Conservation (phyloP, 1,140 invertebrate species). For the Danaus melanippus region DNA sequence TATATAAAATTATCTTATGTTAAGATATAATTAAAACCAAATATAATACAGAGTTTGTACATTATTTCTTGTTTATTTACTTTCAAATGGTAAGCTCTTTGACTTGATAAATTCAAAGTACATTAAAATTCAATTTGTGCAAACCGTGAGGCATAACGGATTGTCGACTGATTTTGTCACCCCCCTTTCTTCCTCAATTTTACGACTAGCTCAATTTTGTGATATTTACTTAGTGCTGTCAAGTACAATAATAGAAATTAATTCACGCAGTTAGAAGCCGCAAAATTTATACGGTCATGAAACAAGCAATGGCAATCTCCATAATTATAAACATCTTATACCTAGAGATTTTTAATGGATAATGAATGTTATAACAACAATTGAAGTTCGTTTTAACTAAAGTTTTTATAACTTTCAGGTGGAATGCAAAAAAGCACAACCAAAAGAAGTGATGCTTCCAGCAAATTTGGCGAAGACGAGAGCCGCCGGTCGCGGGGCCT, state of each 20-base stretch:
- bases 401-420: constrained; percentile 79
- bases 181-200: constrained; percentile 60
- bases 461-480: constrained; percentile 94
- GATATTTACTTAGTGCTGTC: constrained; percentile 48
- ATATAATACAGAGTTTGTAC: no score
- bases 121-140: constrained; percentile 70
- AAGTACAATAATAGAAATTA: constrained; percentile 39
- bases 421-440: constrained; percentile 99
- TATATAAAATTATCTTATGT: no score
- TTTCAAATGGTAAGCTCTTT: constrained; percentile 55
- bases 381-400: no score
- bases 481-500: constrained; percentile 91
- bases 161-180: constrained; percentile 60
- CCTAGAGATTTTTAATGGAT: no score
- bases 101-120: constrained; percentile 48
- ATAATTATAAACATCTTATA: no score
- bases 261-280: constrained; percentile 19
- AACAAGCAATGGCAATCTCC: constrained; percentile 4
- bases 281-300: constrained; percentile 3
- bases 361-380: no score
- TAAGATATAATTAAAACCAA: no score
- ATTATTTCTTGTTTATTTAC: no score
- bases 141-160: constrained; percentile 63
- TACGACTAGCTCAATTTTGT: constrained; percentile 45
- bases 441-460: constrained; percentile 99